Base-by-base conservation (phyloP, 23 tunicate genomes). In the Ascidia mentula region DNA sequence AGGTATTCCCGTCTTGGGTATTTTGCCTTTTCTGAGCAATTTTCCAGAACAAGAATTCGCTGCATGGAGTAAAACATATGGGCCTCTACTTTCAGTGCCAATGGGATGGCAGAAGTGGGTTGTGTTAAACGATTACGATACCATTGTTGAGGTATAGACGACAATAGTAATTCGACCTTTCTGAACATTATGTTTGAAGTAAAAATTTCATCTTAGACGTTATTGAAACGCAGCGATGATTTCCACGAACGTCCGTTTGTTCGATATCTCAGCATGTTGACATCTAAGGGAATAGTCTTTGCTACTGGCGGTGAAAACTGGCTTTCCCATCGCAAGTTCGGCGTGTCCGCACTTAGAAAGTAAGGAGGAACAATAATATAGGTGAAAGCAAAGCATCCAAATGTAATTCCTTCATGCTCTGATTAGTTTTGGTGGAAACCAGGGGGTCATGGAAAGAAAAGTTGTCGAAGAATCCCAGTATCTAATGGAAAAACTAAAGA, bases 21-120 rank as follows among this genome's bases (percentile, higher is more conserved):
- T 76, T 13, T 12, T 76, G 6, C 80, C 80, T 13, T 76, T 28
- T 76, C 65, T 76, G 15, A 76, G 80, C 37, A 32, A 15, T 26
- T 76, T 28, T 76, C 80, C 80, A 39, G 65, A 76, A 42, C 17
- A 70, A 24, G 80, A 76, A 6, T 76, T 76, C 28, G 32, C 31
- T 7, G 34, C 34, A 38, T 76, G 80, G 80, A 40, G 37, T 15
- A 76, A 76, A 26, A 76, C 12, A 40, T 76, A 76, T 40, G 80
- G 80, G 15, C 80, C 80, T 6, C 6, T 76, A 30, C 6, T 76
- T 9, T 76, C 80, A 12, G 65, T 42, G 31, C 80, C 34, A 7
- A 40, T 76, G 61, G 80, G 65, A n/a, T 76, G 61, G 65, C 61
- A 40, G 12, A 40, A 38, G 8, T 38, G 71, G 71, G 65, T 76